phyloP scores from a whole-genome alignment of 1,140 invertebrate species.

The Pogonus chalceus region DNA sequence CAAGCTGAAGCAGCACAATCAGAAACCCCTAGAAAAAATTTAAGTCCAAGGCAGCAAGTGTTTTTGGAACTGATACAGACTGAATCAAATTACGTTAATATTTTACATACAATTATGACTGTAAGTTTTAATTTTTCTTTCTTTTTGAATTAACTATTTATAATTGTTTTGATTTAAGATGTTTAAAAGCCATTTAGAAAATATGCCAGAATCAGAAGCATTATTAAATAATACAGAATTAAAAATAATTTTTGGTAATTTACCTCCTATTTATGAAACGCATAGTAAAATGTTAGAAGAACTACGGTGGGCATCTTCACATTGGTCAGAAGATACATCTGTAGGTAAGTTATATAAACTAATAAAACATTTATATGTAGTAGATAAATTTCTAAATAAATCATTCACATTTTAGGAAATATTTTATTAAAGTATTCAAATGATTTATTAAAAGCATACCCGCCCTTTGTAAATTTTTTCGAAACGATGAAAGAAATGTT shows the following conservation, averaged over 20 bases:
- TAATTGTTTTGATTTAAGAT: slow-evolving; percentile 48
- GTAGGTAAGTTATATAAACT: slow-evolving; percentile 45
- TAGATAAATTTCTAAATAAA: background rate
- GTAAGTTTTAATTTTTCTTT: slow-evolving; percentile 40
- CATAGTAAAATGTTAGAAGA: slow-evolving; percentile 79
- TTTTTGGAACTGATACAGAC: slow-evolving; percentile 92
- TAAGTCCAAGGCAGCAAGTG: slow-evolving; percentile 73
- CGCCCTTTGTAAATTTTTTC: slow-evolving; percentile 96
- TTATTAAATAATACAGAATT: slow-evolving; percentile 85
- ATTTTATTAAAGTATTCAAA: slow-evolving; percentile 76
- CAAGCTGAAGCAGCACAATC: slow-evolving; percentile 41
- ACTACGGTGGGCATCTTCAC: slow-evolving; percentile 52
- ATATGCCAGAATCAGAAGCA: slow-evolving; percentile 61
- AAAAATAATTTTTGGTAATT: slow-evolving; percentile 93
- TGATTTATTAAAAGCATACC: slow-evolving; percentile 85
- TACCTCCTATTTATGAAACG: slow-evolving; percentile 87
- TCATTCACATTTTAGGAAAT: slow-evolving; percentile 43
- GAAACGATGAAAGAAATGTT: slow-evolving; percentile 93
- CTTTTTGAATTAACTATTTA: background rate
- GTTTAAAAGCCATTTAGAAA: slow-evolving; percentile 88
- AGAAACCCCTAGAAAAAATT: slow-evolving; percentile 52
- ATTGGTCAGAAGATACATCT: slow-evolving; percentile 66
- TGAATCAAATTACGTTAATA: slow-evolving; percentile 93
- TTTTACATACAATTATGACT: slow-evolving; percentile 84
- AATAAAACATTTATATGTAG: background rate